phyloP scores from a whole-genome alignment of 2,113 vertebrate genomes.

The Potamarius usumacintae region DNA sequence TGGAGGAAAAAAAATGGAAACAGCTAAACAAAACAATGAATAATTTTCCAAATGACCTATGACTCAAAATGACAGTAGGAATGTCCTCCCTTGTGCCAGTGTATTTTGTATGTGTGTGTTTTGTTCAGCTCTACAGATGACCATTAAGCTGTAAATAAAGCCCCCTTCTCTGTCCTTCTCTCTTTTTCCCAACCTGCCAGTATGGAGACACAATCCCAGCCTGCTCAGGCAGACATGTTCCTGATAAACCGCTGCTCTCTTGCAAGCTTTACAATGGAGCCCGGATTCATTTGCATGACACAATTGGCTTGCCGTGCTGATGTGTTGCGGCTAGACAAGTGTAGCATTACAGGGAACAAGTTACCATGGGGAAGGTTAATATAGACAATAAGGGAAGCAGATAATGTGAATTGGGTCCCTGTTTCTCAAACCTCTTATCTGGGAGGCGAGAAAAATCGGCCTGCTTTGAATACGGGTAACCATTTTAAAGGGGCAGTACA shows the following conservation, averaged over 20 bases:
- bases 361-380: constrained; percentile 94
- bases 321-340: constrained; percentile 94
- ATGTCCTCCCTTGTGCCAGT: constrained; percentile 22
- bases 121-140: constrained; percentile 45
- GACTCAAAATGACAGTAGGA: constrained; percentile 40
- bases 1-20: constrained; percentile 38
- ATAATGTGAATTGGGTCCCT: constrained; percentile 84
- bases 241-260: constrained; percentile 76
- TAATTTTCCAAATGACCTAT: constrained; percentile 38
- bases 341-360: constrained; percentile 92
- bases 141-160: constrained; percentile 61
- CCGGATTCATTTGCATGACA: constrained; percentile 95
- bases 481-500: constrained; percentile 72
- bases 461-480: constrained; percentile 72
- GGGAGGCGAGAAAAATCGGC: constrained; percentile 75
- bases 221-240: constrained; percentile 67
- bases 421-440: constrained; percentile 86
- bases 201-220: constrained; percentile 63
- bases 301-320: constrained; percentile 89
- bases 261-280: constrained; percentile 79
- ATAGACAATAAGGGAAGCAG: constrained; percentile 86
- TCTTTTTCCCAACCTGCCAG: constrained; percentile 38
- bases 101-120: constrained; percentile 32
- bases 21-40: constrained; percentile 41
- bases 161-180: constrained; percentile 8